A percentile compares a stretch with the other conserved stretches of the same genome.
Conservation (phyloP, 2,797 vertebrate genomes). For the Sebastes vulpes region DNA sequence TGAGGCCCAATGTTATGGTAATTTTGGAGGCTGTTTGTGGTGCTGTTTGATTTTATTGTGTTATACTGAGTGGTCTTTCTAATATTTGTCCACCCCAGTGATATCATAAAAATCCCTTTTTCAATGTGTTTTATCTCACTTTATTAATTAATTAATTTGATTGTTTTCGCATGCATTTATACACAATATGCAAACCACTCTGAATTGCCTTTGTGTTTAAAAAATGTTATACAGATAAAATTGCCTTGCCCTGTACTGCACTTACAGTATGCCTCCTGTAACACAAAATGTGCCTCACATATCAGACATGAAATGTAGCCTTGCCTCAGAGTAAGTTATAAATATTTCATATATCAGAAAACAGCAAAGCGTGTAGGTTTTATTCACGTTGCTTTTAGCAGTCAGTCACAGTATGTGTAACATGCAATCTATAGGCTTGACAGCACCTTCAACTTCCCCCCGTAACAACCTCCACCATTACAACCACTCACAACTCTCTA, state of each 20-base stretch:
- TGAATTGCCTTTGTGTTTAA: not conserved
- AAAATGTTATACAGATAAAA: not conserved
- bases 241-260: not conserved
- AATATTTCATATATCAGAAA: constrained; percentile 14
- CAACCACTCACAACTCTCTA: not conserved
- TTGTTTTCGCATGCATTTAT: not conserved
- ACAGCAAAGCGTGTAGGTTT: not conserved
- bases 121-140: not conserved
- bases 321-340: not conserved
- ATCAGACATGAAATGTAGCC: not conserved
- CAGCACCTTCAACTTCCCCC: constrained; percentile 11
- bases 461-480: not conserved
- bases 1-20: too few relatives aligned
- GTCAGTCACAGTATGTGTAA: not conserved
- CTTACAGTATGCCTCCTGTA: not conserved
- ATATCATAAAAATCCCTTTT: not conserved
- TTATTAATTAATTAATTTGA: not conserved
- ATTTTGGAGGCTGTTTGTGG: not conserved
- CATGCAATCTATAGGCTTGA: constrained; percentile 15
- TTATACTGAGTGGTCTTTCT: not conserved
- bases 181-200: not conserved
- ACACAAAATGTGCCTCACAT: not conserved
- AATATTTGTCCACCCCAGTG: not conserved
- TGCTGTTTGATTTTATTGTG: not conserved
- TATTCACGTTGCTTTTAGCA: not conserved